A percentile compares a stretch with the other conserved stretches of the same genome.
Evolutionary conservation across 2,888 invertebrate species (phyloP).

Genomic region (Mycalesis mineus): DNA sequence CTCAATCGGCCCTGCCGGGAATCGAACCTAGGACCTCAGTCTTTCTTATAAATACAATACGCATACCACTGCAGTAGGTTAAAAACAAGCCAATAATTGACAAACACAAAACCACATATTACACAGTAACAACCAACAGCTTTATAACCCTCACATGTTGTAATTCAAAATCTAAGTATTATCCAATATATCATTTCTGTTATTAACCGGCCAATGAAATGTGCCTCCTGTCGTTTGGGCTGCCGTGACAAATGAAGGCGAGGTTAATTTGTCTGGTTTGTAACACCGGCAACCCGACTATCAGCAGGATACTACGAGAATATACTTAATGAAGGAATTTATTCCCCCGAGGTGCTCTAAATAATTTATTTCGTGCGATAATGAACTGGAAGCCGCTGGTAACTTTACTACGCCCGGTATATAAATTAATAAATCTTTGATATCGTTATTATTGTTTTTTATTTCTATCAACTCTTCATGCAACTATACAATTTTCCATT

Average conservation of each 20-base stretch:
- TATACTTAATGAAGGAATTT: slow-evolving; percentile 45
- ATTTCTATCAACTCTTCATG: neutral
- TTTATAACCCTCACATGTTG: slow-evolving; percentile 5
- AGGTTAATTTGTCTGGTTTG: slow-evolving; percentile 63
- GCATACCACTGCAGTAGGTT: too few species aligned
- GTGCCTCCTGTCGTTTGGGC: slow-evolving; percentile 25
- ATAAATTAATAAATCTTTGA: slow-evolving; percentile 18
- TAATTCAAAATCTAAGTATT: slow-evolving; percentile 27
- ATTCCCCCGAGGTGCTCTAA: slow-evolving; percentile 37
- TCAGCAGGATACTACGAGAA: slow-evolving; percentile 54
- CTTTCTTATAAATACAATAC: too few species aligned
- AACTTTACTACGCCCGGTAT: slow-evolving; percentile 12
- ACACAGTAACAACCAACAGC: neutral
- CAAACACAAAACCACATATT: neutral
- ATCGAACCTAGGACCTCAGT: too few species aligned
- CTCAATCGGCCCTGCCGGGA: too few species aligned
- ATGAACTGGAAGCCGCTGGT: slow-evolving; percentile 26
- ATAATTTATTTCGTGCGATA: slow-evolving; percentile 37
- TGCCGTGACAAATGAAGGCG: slow-evolving; percentile 59
- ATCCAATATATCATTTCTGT: slow-evolving; percentile 28
- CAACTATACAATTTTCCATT: too few species aligned
- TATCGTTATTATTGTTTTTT: slow-evolving; percentile 5
- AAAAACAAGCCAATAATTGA: too few species aligned
- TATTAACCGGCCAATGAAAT: slow-evolving; percentile 30
- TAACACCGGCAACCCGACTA: slow-evolving; percentile 40